phyloP scores from a whole-genome alignment of 92 coral and sea anemone genomes.

The Epizoanthus illoricatus region DNA sequence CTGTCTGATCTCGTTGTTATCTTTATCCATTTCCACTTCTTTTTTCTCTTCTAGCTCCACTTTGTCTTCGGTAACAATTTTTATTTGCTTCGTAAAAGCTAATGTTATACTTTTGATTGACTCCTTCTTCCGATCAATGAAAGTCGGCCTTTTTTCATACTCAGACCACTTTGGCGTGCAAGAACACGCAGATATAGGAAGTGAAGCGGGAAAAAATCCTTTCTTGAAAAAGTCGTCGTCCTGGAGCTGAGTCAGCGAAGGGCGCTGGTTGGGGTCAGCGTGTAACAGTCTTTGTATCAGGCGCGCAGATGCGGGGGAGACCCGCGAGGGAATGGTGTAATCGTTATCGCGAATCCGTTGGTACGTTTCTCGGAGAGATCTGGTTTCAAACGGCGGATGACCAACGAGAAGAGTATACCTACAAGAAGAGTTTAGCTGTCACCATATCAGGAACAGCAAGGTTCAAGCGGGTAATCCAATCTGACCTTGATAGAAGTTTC shows the following conservation, averaged over 20 bases:
- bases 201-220: slow-evolving; percentile 82
- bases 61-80: slow-evolving; percentile 62
- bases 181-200: slow-evolving; percentile 76
- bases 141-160: slow-evolving; percentile 54
- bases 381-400: slow-evolving; percentile 97
- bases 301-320: slow-evolving; percentile 81
- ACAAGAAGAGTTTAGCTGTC: not conserved
- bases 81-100: slow-evolving; percentile 75
- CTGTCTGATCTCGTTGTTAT: slow-evolving; percentile 6
- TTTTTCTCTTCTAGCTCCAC: slow-evolving; percentile 52
- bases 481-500: too few species aligned
- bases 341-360: slow-evolving; percentile 86
- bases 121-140: slow-evolving; percentile 56
- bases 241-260: slow-evolving; percentile 70
- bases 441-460: not conserved
- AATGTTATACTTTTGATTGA: slow-evolving; percentile 59
- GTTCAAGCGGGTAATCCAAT: not conserved
- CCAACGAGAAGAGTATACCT: slow-evolving; percentile 98
- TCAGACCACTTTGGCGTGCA: slow-evolving; percentile 88
- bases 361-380: slow-evolving; percentile 89
- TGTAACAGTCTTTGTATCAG: slow-evolving; percentile 83
- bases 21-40: slow-evolving; percentile 23
- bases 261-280: slow-evolving; percentile 82
- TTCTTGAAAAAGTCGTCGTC: slow-evolving; percentile 89
- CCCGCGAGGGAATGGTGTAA: slow-evolving; percentile 84